phyloP scores from a whole-genome alignment of 2,113 vertebrate species.

The Tragelaphus strepsiceros region DNA sequence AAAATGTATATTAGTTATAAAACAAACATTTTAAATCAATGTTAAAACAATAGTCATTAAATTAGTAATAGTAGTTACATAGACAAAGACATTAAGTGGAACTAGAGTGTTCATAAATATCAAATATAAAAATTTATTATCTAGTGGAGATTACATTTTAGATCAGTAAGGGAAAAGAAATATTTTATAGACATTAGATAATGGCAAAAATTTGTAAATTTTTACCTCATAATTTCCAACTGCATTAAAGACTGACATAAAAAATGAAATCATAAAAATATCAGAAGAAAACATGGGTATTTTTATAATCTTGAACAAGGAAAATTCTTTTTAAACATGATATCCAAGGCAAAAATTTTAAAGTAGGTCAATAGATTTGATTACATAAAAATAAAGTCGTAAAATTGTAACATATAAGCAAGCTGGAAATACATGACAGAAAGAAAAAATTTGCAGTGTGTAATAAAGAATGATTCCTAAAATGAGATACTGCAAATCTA shows the following conservation, averaged over 20 bases:
- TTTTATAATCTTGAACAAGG: not conserved
- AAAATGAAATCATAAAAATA: conserved; percentile 5
- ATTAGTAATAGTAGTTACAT: not conserved
- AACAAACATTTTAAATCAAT: conserved; percentile 12
- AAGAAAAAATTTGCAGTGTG: not conserved
- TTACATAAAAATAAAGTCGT: not conserved
- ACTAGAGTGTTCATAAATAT: not conserved
- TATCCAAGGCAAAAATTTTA: not conserved
- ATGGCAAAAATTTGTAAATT: not conserved
- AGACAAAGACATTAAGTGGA: conserved; percentile 12
- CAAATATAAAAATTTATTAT: conserved; percentile 32
- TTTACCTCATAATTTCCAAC: not conserved
- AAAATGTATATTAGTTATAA: not conserved
- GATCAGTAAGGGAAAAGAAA: not conserved
- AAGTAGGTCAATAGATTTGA: not conserved
- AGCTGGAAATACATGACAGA: not conserved
- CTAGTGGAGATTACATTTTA: conserved; percentile 2
- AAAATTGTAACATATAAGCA: not conserved
- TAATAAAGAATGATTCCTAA: not conserved
- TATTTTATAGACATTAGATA: not conserved
- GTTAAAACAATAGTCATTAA: not conserved
- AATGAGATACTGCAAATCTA: not conserved
- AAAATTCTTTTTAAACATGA: not conserved
- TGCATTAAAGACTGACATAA: not conserved
- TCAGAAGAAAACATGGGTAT: not conserved